phyloP scores from a whole-genome alignment of 2,113 vertebrate genomes.

The Aix galericulata region DNA sequence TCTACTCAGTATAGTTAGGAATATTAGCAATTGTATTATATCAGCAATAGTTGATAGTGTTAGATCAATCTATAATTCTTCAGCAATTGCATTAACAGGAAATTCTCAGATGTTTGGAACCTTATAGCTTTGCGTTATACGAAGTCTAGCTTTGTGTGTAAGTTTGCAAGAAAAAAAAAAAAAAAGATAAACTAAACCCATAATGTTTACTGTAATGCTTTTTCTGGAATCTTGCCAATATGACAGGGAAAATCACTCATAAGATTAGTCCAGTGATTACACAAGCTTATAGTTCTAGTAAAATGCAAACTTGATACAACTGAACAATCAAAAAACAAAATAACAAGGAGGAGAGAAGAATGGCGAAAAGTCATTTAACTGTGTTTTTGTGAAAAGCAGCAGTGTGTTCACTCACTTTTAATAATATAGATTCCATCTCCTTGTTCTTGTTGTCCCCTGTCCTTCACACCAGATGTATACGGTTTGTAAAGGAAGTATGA shows the following conservation, averaged over 20 bases:
- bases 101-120: neutral
- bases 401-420: neutral
- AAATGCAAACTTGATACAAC: neutral
- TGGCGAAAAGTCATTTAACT: neutral
- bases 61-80: neutral
- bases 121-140: neutral
- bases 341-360: neutral
- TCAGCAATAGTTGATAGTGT: neutral
- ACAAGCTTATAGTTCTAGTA: neutral
- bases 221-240: neutral
- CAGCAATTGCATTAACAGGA: neutral
- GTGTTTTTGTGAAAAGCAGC: neutral
- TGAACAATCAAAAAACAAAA: neutral
- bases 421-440: neutral
- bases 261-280: constrained; percentile 7
- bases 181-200: neutral
- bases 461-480: neutral
- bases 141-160: neutral
- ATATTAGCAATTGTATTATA: neutral
- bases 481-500: neutral
- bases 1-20: neutral
- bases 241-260: neutral
- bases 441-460: neutral
- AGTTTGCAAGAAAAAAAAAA: neutral
- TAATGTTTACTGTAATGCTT: neutral